Evolutionary conservation across 2,888 invertebrate genomes (phyloP).

Genomic region (Lypha dubia): DNA sequence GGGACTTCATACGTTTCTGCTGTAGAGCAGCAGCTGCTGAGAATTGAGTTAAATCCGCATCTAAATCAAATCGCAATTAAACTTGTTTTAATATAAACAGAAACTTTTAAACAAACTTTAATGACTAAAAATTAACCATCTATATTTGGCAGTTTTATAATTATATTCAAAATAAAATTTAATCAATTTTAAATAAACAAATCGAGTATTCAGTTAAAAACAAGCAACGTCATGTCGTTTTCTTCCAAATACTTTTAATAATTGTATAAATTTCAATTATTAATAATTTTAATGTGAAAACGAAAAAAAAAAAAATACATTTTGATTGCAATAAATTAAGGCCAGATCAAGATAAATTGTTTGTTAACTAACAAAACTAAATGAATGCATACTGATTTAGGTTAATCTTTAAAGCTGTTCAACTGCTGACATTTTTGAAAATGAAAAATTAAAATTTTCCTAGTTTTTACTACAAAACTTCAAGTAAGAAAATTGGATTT

Average conservation of each 20-base stretch:
- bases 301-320: no score
- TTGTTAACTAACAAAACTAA: no score
- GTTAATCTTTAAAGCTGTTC: no score
- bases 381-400: no score
- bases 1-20: constrained; percentile 77
- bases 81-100: not conserved
- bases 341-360: no score
- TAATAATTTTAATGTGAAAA: not conserved
- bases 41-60: constrained; percentile 79
- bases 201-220: not conserved
- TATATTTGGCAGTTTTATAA: not conserved
- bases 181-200: constrained; percentile 13
- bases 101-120: not conserved
- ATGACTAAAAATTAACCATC: not conserved
- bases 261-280: not conserved
- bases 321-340: no score
- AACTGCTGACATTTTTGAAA: no score
- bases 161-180: not conserved
- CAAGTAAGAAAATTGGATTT: no score
- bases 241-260: not conserved
- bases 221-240: constrained; percentile 6
- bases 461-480: no score
- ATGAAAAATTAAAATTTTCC: no score
- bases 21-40: constrained; percentile 77
- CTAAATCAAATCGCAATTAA: constrained; percentile 71